Percentiles rank a stretch among this genome's conserved stretches.
Conservation (phyloP, 2,113 vertebrate genomes). For the Toxotes chatareus region DNA sequence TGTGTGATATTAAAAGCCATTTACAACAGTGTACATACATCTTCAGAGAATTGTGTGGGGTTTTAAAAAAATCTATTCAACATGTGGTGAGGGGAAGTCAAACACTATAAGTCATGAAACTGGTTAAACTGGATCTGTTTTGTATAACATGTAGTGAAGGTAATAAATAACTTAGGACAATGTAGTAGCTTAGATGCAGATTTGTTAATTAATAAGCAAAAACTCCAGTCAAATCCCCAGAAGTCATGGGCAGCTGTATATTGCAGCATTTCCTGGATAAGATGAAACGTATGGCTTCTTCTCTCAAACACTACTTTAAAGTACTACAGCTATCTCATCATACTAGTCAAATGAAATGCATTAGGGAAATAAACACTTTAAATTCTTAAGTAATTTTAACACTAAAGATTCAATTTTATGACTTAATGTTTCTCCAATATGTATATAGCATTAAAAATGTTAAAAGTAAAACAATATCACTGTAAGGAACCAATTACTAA, state of each 20-base stretch:
- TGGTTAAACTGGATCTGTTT: neutral
- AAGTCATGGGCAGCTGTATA: neutral
- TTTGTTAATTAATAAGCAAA: neutral
- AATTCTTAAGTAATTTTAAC: no score
- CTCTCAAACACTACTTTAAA: neutral
- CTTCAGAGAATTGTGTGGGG: neutral
- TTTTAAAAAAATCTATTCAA: neutral
- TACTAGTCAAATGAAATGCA: neutral
- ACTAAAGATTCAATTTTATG: neutral
- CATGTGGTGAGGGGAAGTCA: neutral
- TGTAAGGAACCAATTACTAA: neutral
- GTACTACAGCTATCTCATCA: no score
- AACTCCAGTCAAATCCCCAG: neutral
- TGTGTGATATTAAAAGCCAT: neutral
- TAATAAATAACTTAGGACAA: neutral
- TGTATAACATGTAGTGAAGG: neutral
- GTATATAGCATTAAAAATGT: neutral
- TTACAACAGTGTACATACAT: neutral
- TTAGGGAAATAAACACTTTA: neutral
- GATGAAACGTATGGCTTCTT: neutral
- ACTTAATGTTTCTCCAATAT: neutral
- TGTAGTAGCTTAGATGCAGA: neutral
- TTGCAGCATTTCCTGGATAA: neutral
- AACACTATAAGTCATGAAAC: neutral
- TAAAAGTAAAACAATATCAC: neutral